These are phyloP conservation scores for Schizothorax lantsangensis DNA, from an alignment of 2,797 vertebrate species.

Conservation along the genomic window DNA sequence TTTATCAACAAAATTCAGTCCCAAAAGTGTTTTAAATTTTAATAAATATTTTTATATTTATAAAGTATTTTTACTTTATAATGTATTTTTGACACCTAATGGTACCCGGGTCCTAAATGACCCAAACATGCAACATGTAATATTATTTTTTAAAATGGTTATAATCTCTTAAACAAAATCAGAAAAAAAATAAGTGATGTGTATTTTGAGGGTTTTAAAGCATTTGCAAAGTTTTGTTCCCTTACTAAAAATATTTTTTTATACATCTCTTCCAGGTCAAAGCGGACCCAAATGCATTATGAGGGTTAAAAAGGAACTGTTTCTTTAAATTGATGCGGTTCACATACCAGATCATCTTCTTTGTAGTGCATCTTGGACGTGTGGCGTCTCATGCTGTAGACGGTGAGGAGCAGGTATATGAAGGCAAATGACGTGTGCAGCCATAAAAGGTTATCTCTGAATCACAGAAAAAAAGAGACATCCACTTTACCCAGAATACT, in stretches of 20 bases:
- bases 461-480: background rate
- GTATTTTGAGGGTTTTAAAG: background rate
- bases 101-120: background rate
- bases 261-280: background rate
- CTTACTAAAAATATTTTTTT: background rate
- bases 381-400: slow-evolving; percentile 98
- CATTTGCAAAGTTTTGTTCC: background rate
- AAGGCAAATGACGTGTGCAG: slow-evolving; percentile 95
- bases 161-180: background rate
- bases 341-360: slow-evolving; percentile 91
- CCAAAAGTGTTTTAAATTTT: background rate
- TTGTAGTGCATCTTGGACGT: slow-evolving; percentile 99
- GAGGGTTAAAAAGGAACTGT: background rate
- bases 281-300: too few species aligned
- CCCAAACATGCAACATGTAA: background rate
- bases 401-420: slow-evolving; percentile 94
- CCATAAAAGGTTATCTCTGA: slow-evolving; percentile 93
- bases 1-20: background rate
- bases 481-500: background rate
- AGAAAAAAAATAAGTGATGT: background rate
- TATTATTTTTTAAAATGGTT: background rate
- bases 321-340: background rate
- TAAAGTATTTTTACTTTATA: too few species aligned
- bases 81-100: background rate
- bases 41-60: too few species aligned